Evolutionary conservation across 2,797 vertebrate species (phyloP), one percentile per base, ranked within the genome.

Genomic region (Parambassis ranga): DNA sequence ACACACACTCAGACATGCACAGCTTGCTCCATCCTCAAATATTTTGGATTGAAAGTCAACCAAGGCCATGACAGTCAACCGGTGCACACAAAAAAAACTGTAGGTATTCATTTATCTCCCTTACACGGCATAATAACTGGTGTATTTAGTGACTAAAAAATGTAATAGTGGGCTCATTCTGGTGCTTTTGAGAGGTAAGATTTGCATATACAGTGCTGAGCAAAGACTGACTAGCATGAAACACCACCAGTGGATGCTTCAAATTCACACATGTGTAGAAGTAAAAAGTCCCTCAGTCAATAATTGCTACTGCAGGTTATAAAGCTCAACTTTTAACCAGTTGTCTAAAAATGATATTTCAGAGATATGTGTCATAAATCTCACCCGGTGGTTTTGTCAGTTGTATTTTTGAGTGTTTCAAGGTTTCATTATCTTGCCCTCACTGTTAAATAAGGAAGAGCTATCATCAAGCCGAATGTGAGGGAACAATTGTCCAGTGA

Each of bases 21-120:
- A 63, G 70, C 59, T 67, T 74, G 57, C 46, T 58, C 68, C 68
- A 65, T 71, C 66, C 75, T 80, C 42, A 79, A 83, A 79, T 57
- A 79, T 73, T 77, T 74, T 15, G 30, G 14, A 63, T 28, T 49
- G 42, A 33, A 75, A 78, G 83, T 82, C 58, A 49, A 71, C 57
- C 48, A 8, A 72, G 65, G 69, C 71, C 68, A 58, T 22, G 0
- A 37, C 18, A 20, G 46, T 42, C 39, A 61, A 22, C 24, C 24
- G 15, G 8, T 2, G 27, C 14, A 2, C 22, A 27, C 42, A 39
- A 26, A 13, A 26, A 32, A 38, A 7, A 32, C 30, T 10, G 5
- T 6, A 35, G 20, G 38, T 24, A 14, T 22, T 41, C 32, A 37
- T 6, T 27, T 27, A 7, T 16, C 10, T 0, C 32, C 5, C 13